These are phyloP conservation scores for Tetraodon nigroviridis DNA, from an alignment of 2,113 vertebrate genomes.

Conservation along the genomic window DNA sequence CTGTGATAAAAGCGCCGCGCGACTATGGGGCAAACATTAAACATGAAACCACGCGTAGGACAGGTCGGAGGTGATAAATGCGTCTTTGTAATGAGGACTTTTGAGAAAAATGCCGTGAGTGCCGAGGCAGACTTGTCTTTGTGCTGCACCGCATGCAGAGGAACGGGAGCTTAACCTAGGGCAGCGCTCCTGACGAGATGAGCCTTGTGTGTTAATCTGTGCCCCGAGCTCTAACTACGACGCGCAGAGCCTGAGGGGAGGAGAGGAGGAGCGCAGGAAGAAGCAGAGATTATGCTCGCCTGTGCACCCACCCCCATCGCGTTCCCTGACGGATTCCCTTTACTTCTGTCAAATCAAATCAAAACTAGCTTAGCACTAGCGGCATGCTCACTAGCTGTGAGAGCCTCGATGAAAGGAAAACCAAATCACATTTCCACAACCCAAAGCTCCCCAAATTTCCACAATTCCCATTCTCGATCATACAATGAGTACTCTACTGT, in stretches of 20 bases:
- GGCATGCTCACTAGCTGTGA: background rate
- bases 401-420: background rate
- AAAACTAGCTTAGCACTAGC: conserved; percentile 1
- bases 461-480: too few relatives aligned
- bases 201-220: conserved; percentile 55
- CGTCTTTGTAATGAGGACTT: background rate
- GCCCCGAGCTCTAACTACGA: conserved; percentile 39
- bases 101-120: background rate
- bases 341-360: conserved; percentile 10
- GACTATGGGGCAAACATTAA: background rate
- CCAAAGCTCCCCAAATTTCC: too few relatives aligned
- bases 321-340: background rate
- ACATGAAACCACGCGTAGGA: background rate
- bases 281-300: conserved; percentile 27
- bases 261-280: background rate
- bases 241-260: conserved; percentile 17
- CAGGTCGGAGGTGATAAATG: background rate
- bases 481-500: too few relatives aligned
- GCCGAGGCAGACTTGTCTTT: conserved; percentile 1
- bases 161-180: conserved; percentile 37
- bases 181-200: conserved; percentile 45
- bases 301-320: background rate
- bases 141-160: conserved; percentile 7
- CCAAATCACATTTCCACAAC: background rate
- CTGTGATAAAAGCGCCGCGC: background rate